Percentiles rank a stretch among this genome's conserved stretches.
phyloP scores from a whole-genome alignment of 2,113 vertebrate species.

The Pardalotus punctatus region DNA sequence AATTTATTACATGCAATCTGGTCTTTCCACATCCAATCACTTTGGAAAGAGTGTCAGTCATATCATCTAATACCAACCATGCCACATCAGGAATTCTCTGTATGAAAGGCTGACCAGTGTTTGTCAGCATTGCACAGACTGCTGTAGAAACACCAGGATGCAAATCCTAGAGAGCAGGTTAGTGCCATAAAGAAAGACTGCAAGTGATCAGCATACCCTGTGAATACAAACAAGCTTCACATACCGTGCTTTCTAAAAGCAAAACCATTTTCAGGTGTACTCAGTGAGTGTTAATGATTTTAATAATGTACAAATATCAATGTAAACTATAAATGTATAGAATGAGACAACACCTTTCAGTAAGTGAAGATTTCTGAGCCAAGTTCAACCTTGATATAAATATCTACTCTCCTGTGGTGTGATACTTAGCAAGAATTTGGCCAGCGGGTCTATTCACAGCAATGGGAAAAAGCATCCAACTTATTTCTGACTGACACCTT shows the following conservation, averaged over 20 bases:
- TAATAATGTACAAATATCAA: constrained; percentile 28
- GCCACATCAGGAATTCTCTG: neutral
- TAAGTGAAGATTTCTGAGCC: neutral
- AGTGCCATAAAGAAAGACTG: neutral
- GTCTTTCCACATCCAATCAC: neutral
- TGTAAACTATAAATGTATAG: neutral
- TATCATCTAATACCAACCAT: neutral
- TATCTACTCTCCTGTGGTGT: neutral
- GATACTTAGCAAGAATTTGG: neutral
- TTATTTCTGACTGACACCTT: neutral
- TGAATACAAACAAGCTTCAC: neutral
- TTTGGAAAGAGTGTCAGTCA: neutral
- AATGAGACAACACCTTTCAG: neutral
- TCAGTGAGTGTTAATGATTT: constrained; percentile 48
- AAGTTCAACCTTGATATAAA: neutral
- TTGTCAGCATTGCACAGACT: neutral
- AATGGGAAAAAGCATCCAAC: neutral
- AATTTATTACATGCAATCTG: neutral
- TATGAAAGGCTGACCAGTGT: neutral
- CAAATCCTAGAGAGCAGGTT: neutral
- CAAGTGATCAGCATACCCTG: neutral
- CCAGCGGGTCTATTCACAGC: neutral
- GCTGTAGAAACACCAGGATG: neutral
- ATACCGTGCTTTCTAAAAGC: neutral
- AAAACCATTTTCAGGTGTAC: constrained; percentile 44